Conservation (phyloP, 1,140 invertebrate genomes). For the Amphibalanus amphitrite region DNA sequence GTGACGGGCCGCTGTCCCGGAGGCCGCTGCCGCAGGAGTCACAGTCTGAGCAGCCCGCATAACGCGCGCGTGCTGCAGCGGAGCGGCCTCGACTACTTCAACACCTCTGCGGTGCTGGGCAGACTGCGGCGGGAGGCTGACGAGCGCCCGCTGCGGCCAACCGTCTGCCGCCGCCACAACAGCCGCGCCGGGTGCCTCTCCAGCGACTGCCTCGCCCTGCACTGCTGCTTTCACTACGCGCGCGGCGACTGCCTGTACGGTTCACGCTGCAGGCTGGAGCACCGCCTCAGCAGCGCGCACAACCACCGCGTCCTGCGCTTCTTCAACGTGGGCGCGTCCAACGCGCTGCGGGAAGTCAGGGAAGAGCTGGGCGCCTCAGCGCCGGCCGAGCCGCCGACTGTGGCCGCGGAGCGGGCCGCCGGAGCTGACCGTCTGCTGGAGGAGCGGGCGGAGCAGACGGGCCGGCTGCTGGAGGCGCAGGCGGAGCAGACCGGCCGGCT, state of each 20-base stretch:
- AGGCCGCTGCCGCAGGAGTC: neutral
- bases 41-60: neutral
- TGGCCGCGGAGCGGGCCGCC: no score
- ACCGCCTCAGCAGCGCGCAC: neutral
- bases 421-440: no score
- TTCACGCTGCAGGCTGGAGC: neutral
- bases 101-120: neutral
- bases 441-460: no score
- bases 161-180: neutral
- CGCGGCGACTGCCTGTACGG: neutral
- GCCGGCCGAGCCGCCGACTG: no score
- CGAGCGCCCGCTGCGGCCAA: neutral
- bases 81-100: neutral
- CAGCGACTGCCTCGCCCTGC: neutral
- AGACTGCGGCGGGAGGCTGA: neutral
- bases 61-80: neutral
- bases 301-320: neutral
- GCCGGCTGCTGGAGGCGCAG: no score
- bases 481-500: neutral
- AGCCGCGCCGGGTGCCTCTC: neutral
- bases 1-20: neutral
- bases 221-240: neutral
- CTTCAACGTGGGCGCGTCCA: neutral
- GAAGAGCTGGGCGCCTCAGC: neutral
- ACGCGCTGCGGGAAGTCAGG: neutral